Evolutionary conservation across 2,888 invertebrate species (phyloP).

Genomic region (Hirudinaria manillensis): DNA sequence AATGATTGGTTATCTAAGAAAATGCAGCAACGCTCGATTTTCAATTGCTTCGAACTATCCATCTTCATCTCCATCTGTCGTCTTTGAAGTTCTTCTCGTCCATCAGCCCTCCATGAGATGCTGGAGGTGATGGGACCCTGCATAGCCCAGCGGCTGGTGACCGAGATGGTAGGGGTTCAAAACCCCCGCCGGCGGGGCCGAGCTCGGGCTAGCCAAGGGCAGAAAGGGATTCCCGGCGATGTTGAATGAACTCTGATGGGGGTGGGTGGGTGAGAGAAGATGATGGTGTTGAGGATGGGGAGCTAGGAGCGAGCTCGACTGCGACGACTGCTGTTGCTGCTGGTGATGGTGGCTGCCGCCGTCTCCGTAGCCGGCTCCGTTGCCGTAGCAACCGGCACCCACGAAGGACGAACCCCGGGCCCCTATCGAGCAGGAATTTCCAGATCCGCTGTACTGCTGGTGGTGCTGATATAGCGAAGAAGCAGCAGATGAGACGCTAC

Average conservation of each 20-base stretch:
- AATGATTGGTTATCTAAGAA: too few relatives aligned
- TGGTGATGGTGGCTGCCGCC: slow-evolving; percentile 6
- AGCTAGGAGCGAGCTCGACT: slow-evolving; percentile 3
- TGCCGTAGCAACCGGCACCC: slow-evolving; percentile 20
- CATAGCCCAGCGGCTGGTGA: slow-evolving; percentile 17
- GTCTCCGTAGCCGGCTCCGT: slow-evolving; percentile 11
- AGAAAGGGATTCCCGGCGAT: background rate
- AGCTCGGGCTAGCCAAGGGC: background rate
- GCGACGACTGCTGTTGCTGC: slow-evolving; percentile 14
- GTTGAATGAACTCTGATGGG: background rate
- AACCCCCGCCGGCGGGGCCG: slow-evolving; percentile 15
- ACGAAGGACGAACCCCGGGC: slow-evolving; percentile 17
- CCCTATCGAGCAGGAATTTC: slow-evolving; percentile 10
- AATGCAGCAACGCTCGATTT: too few relatives aligned
- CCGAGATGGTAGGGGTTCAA: slow-evolving; percentile 24
- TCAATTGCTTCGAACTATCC: too few relatives aligned
- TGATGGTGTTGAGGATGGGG: slow-evolving; percentile 25
- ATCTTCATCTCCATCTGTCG: too few relatives aligned
- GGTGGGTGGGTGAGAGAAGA: slow-evolving; percentile 19
- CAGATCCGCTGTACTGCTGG: slow-evolving; percentile 16
- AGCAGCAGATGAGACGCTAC: background rate
- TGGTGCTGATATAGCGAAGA: slow-evolving; percentile 12
- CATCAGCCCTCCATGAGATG: slow-evolving; percentile 28
- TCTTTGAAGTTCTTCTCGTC: too few relatives aligned
- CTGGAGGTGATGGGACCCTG: slow-evolving; percentile 22